Base-by-base conservation (phyloP, 1,140 invertebrate species). In the Euwallacea similis region DNA sequence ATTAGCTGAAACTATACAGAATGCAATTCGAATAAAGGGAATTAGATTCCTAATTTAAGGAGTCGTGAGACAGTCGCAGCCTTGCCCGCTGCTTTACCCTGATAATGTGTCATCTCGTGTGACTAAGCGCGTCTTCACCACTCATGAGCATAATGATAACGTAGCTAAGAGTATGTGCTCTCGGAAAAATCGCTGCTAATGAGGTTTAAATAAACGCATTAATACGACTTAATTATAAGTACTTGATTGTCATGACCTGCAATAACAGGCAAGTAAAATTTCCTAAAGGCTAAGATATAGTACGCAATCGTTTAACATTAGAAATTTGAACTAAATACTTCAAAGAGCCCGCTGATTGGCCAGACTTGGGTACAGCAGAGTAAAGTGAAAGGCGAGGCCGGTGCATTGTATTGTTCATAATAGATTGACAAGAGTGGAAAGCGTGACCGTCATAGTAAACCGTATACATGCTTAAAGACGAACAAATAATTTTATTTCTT, bases 361-460 rank as follows among this genome's bases (percentile, higher is more conserved):
- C 61, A 63, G 13, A 42, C 41, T 10, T n/a, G 9, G 11, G 10
- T 61, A 61, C 59, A 41, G 7, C 16, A 42, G 66, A 47, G 42
- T 61, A 16, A 10, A 66, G 63, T 66, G 56, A 71, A 71, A 61
- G 69, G 63, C 50, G 61, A 69, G 21, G 55, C 33, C 21, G 33
- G 67, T 73, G 61, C 63, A 74, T 67, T 67, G 33, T 66, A 71
- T 74, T 74, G 69, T 71, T 71, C 47, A 64, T 74, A 66, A 66
- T 67, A 44, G 66, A 74, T 74, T 74, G 73, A 74, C 69, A 74
- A 71, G 62, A 67, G 68, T 71, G 68, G 69, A 74, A 74, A 74
- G 73, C 73, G 73, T 74, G 69, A 71, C 73, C 58, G 41, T 33
- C 33, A 46, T 11, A 13, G 11, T 65, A 2, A 42, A 47, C 44